Evolutionary conservation across 2,113 vertebrate species (phyloP), one percentile per base, ranked within the genome.

Genomic region (Neotragus moschatus): DNA sequence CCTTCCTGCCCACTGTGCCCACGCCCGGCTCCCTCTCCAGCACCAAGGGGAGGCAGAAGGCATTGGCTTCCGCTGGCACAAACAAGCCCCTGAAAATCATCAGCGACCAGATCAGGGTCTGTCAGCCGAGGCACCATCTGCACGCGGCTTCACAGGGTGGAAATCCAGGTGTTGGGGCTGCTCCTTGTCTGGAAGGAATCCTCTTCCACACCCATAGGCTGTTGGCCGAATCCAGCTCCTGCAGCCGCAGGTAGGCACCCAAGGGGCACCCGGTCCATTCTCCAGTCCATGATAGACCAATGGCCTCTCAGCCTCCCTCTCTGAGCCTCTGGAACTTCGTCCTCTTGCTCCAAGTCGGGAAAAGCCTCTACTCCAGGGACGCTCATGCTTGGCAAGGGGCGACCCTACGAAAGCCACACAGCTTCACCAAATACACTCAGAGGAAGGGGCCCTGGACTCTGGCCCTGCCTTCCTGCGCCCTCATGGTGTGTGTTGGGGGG

Each of bases 281-380:
- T 45, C 47, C 2, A 7, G 30, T 25, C 55, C 7, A 1, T 1
- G 10, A 33, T 5, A 0, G 15, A 49, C 28, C 2, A 0, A 33
- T 0, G 45, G 19, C 39, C 15, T 28, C 79, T 28, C 23, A 0
- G 47, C 30, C 85, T 25, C 61, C 85, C 25, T 8, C 43, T 49
- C 53, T 49, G 21, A 49, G 45, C 15, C 26, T 45, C 51, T 75
- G 49, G 30, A n/a, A 7, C n/a, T 17, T 51, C 10, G 0, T 39
- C 25, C 19, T 45, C 53, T 21, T 43, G 82, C 60, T 51, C 3
- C 43, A 77, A 6, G 13, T 36, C 2, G 8, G 36, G 9, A 51
- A 84, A 12, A 39, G 1, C 3, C 84, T 33, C 4, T 30, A 30
- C 11, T 36, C 30, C 47, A 5, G 10, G 61, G n/a, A 17, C 7